Evolutionary conservation across 2,797 vertebrate genomes (phyloP), one percentile per base, ranked within the genome.

Genomic region (Semotilus atromaculatus): DNA sequence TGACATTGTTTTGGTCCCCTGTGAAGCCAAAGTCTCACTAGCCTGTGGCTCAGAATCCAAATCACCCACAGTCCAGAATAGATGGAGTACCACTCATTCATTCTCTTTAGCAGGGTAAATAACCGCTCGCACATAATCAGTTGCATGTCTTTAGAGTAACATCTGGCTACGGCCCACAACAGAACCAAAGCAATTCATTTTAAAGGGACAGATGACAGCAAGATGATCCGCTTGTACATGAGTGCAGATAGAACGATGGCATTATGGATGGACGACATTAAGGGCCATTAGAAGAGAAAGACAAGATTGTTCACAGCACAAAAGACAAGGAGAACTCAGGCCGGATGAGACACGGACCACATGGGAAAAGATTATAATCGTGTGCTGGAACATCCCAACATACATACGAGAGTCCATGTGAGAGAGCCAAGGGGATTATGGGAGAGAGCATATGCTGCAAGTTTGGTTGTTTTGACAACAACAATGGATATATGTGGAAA

Each of bases 1-100:
- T 88, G 86, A 89, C 88, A 77, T 80, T 21, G 81, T 87, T 88
- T 89, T 62, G 87, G 75, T 77, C 21, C 34, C 43, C 21, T 31
- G 55, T 72, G 29, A 53, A 62, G 29, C 26, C 23, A 40, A 40
- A 67, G 45, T 11, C 43, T 74, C 43, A 64, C 71, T 19, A 38
- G 58, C 72, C 21, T 74, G 26, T 40, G 53, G 26, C 10, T 73
- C 67, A 14, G 48, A 26, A 55, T 40, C 5, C 21, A 71, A 19
- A 74, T n/a, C 11, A 73, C 11, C 51, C 18, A 53, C 4, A 38
- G 18, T 26, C 36, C 21, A 60, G 31, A 29, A 9, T 68, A 64
- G 45, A 80, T 38, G 16, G 45, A 48, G 48, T 8, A n/a, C n/a
- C n/a, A 31, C 16, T 43, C 36, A 60, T 31, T 82, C 26, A 18